Evolutionary conservation across 2,797 vertebrate species (phyloP), one percentile per base, ranked within the genome.

Genomic region (Chanos chanos): DNA sequence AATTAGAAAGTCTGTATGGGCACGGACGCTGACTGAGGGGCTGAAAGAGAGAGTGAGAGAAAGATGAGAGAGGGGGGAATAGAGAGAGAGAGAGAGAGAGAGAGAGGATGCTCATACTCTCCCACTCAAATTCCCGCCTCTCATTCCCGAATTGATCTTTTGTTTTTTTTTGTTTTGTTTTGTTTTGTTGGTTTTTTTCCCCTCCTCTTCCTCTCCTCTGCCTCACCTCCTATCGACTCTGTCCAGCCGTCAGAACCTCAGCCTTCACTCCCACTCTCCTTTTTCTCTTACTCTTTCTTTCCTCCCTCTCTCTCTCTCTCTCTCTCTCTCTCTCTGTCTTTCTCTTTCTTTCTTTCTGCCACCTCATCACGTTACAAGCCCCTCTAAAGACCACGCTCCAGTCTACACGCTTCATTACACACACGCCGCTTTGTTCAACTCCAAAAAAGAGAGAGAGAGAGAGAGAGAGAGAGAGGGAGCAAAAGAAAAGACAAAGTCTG

Each of bases 171-270:
- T 53, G 28, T 40, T 36, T 41, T 37, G 51, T 63, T 52, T 33
- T 66, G 66, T 53, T 53, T n/a, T n/a, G n/a, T n/a, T n/a, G n/a
- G n/a, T n/a, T n/a, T n/a, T n/a, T n/a, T n/a, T n/a, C n/a, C 33
- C 13, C 27, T 2, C 40, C 30, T 28, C 5, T 49, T 62, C 39
- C 47, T 8, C 22, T 47, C n/a, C 16, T 31, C 21, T 24, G n/a
- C 25, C 39, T 66, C 47, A 21, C 21, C 31, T 36, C 16, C 10
- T 66, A 73, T 73, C 71, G 50, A 5, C 43, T 61, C 61, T 51
- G 39, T 37, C 28, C 59, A 67, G 64, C 67, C 64, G 53, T 54
- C 45, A 30, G 51, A 22, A 52, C 51, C 31, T n/a, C n/a, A n/a
- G n/a, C n/a, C n/a, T n/a, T n/a, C n/a, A 28, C 18, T 22, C 51